Conservation (phyloP, 2,113 vertebrate genomes). For the Vombatus ursinus region DNA sequence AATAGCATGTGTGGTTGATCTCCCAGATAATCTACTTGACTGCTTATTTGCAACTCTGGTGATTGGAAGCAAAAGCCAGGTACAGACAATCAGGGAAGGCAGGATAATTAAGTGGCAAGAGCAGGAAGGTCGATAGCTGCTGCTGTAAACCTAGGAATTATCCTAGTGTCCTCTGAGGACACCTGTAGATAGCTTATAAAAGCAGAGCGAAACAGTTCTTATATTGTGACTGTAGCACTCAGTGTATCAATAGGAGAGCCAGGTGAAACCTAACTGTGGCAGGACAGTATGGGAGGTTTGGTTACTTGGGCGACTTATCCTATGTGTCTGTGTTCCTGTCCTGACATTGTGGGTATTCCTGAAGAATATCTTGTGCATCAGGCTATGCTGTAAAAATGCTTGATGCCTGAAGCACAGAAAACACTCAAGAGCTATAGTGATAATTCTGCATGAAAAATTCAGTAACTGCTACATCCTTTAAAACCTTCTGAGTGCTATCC, state of each 20-base stretch:
- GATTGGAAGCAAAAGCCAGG: neutral
- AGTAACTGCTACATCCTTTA: neutral
- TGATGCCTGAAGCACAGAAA: neutral
- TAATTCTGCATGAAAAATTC: neutral
- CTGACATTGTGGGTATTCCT: neutral
- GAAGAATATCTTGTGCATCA: neutral
- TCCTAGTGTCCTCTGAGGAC: too few species aligned
- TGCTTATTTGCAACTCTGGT: neutral
- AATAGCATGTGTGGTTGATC: neutral
- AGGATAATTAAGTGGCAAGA: neutral
- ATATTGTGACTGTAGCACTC: neutral
- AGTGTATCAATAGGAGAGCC: neutral
- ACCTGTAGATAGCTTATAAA: neutral
- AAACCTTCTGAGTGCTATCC: neutral
- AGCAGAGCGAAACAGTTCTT: neutral
- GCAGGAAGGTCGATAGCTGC: neutral
- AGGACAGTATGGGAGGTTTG: neutral
- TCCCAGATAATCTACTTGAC: neutral
- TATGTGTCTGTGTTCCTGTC: neutral
- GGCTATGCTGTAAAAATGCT: neutral
- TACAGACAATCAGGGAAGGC: neutral
- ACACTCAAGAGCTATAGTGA: neutral
- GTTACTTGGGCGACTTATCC: neutral
- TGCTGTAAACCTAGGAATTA: too few species aligned
- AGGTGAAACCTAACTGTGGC: neutral